These are phyloP conservation scores for Macrosoma leucophasiata DNA, from an alignment of 2,888 invertebrate species.

Conservation along the genomic window DNA sequence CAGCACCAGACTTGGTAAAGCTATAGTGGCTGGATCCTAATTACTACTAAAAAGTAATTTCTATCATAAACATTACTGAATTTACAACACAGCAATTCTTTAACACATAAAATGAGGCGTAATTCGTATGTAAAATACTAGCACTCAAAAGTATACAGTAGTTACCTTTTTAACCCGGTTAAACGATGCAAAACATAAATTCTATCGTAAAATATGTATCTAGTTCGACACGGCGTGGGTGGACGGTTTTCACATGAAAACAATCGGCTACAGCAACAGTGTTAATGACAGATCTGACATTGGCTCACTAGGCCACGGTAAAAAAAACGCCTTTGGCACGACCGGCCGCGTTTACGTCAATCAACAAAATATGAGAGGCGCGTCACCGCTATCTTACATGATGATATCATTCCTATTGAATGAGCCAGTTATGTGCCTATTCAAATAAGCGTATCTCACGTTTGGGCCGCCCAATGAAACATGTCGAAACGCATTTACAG, in stretches of 20 bases:
- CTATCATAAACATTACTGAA: no score
- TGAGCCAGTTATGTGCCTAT: slow-evolving; percentile 21
- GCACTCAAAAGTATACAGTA: no score
- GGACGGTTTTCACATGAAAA: slow-evolving; percentile 17
- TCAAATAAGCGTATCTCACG: background rate
- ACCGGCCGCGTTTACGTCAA: slow-evolving; percentile 52
- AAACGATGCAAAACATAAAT: no score
- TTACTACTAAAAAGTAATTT: no score
- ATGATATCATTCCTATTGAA: slow-evolving; percentile 50
- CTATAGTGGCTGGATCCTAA: no score
- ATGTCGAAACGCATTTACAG: slow-evolving; percentile 35
- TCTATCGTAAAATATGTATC: no score
- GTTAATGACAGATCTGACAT: slow-evolving; percentile 59
- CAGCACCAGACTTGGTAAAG: no score
- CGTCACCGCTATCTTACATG: slow-evolving; percentile 29
- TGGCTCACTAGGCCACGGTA: slow-evolving; percentile 52
- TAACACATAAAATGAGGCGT: no score
- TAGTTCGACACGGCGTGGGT: no score
- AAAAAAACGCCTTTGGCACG: slow-evolving; percentile 44
- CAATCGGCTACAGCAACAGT: slow-evolving; percentile 13
- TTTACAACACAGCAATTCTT: no score
- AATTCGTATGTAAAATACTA: no score
- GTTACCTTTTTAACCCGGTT: no score
- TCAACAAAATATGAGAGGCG: slow-evolving; percentile 42
- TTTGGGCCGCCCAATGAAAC: background rate